phyloP scores from a whole-genome alignment of 2,888 invertebrate genomes.

The Alsophila aescularia region DNA sequence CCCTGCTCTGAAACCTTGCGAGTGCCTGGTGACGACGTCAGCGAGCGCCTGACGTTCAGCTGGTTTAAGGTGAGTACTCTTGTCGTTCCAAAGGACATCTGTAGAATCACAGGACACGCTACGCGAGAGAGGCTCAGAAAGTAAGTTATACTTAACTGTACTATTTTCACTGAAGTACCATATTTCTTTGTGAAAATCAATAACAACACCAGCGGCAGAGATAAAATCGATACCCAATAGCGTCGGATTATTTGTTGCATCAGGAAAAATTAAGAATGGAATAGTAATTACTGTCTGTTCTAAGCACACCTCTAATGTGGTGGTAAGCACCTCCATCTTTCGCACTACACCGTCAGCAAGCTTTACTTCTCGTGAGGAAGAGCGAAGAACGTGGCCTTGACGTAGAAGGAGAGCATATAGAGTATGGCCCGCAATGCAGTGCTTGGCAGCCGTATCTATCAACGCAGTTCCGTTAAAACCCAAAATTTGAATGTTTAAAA shows the following conservation, averaged over 20 bases:
- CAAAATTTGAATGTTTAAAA: background rate
- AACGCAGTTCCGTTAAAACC: no score
- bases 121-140: background rate
- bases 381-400: background rate
- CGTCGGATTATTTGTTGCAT: no score
- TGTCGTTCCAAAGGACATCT: background rate
- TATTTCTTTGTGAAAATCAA: background rate
- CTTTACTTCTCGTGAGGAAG: background rate
- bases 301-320: background rate
- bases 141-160: background rate
- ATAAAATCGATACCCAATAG: background rate
- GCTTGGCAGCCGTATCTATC: no score
- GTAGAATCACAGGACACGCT: background rate
- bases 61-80: background rate
- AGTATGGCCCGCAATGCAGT: no score
- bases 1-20: slow-evolving; percentile 12
- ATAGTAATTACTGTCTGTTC: background rate
- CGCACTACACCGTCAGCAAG: background rate
- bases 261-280: background rate
- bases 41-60: background rate
- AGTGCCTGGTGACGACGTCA: background rate
- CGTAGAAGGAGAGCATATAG: background rate
- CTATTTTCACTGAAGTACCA: background rate
- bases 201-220: background rate
- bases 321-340: background rate